phyloP scores from a whole-genome alignment of 2,888 invertebrate genomes.

The Arge pagana region DNA sequence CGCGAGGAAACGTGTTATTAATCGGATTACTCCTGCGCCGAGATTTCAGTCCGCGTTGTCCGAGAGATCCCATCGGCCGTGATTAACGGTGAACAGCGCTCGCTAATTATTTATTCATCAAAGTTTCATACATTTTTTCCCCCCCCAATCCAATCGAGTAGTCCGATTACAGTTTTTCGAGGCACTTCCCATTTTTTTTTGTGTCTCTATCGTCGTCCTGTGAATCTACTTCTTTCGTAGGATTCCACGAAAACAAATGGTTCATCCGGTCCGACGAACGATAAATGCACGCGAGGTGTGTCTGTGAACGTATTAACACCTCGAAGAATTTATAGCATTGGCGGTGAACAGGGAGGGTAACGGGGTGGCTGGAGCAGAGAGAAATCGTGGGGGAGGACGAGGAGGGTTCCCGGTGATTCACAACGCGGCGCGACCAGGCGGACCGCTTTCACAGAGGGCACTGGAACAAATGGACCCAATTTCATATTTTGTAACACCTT shows the following conservation, averaged over 20 bases:
- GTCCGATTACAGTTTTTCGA: too few species aligned
- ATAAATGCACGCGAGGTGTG: conserved; percentile 37
- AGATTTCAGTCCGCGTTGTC: too few species aligned
- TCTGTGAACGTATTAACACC: conserved; percentile 56
- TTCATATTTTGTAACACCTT: conserved; percentile 52
- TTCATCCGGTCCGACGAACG: conserved; percentile 15
- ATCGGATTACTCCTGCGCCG: too few species aligned
- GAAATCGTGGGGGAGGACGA: conserved; percentile 20
- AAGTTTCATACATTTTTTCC: too few species aligned
- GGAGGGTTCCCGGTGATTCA: conserved; percentile 28
- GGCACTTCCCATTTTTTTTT: not conserved
- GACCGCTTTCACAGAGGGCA: conserved; percentile 42
- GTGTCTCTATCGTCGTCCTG: not conserved
- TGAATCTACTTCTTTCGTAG: not conserved
- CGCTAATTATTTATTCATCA: too few species aligned
- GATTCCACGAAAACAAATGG: not conserved
- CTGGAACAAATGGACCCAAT: conserved; percentile 55
- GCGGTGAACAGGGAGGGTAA: conserved; percentile 24
- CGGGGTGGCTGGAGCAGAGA: conserved; percentile 21
- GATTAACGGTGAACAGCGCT: too few species aligned
- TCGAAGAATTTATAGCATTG: conserved; percentile 55
- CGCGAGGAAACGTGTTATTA: too few species aligned
- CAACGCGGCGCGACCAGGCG: conserved; percentile 48
- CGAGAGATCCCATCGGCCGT: too few species aligned
- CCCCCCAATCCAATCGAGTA: too few species aligned